These are phyloP conservation scores for cattle (Bos taurus) DNA, from an alignment of 2,113 vertebrate genomes.

Conservation along the genomic window ARS-UCD2.0 NC_037343.1:25827501-25828000, in stretches of 20 bases:
- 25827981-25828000: not conserved
- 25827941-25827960: not conserved
- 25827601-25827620: not conserved
- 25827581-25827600: not conserved
- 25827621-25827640: not conserved
- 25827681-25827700: not conserved
- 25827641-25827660: not conserved
- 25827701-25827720: not conserved
- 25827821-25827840: not conserved
- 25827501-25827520: not conserved
- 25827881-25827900: not conserved
- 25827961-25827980: not conserved
- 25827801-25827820: not conserved
- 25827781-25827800: accelerated
- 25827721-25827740: not conserved
- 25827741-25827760: not conserved
- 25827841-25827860: not conserved
- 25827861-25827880: not conserved
- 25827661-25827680: not conserved
- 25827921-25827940: not conserved
- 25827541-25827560: not conserved
- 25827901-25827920: not conserved
- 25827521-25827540: not conserved
- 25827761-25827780: not conserved
- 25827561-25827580: not conserved